Percentiles rank a stretch among this genome's conserved stretches.
Conservation (phyloP, 2,113 vertebrate species). For the Chamaetylas fuelleborni region DNA sequence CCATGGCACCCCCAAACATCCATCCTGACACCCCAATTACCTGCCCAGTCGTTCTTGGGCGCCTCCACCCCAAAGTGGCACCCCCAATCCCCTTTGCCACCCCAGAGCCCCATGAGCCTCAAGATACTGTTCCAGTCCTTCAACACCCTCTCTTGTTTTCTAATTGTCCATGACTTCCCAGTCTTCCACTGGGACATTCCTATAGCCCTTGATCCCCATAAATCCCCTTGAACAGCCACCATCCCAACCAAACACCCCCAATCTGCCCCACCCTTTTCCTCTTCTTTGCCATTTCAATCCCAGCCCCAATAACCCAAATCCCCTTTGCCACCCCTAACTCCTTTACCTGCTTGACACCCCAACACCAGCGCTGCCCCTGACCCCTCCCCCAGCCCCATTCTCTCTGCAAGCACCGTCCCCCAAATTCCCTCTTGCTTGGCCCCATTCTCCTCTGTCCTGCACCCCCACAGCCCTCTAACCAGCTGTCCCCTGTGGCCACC, state of each 20-base stretch:
- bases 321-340: background rate
- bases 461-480: background rate
- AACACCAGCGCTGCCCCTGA: background rate
- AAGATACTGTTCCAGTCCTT: fast-evolving
- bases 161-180: background rate
- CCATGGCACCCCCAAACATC: background rate
- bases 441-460: background rate
- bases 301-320: background rate
- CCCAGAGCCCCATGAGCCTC: background rate
- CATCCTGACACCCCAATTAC: background rate
- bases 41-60: background rate
- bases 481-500: background rate
- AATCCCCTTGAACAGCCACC: background rate
- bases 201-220: background rate
- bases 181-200: background rate
- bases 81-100: background rate
- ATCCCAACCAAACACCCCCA: background rate
- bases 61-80: background rate
- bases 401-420: background rate
- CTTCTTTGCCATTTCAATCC: background rate
- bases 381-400: background rate
- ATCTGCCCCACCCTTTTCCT: background rate
- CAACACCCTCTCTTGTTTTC: background rate
- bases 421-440: background rate
- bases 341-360: background rate